Evolutionary conservation across 2,888 invertebrate genomes (phyloP).

Genomic region (Ornithoptera priamus): DNA sequence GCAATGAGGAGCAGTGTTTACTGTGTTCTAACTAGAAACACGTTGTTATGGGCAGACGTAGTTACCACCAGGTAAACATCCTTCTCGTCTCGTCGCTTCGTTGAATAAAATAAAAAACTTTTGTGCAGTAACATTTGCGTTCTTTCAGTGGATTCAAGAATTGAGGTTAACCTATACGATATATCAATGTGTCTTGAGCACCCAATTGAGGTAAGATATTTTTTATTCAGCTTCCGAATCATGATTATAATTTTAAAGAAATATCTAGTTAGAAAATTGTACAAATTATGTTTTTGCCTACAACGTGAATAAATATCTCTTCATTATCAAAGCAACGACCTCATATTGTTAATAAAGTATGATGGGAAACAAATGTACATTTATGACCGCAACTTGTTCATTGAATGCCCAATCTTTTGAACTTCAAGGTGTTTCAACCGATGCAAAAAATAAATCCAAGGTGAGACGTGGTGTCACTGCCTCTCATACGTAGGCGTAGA

Average conservation of each 20-base stretch:
- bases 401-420: constrained; percentile 15
- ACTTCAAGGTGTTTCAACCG: constrained; percentile 33
- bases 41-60: too few relatives aligned
- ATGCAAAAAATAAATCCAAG: constrained; percentile 49
- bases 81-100: too few relatives aligned
- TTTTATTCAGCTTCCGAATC: neutral
- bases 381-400: neutral
- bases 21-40: too few relatives aligned
- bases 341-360: neutral
- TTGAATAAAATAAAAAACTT: too few relatives aligned
- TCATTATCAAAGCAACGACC: neutral
- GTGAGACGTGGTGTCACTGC: constrained; percentile 51
- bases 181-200: too few relatives aligned
- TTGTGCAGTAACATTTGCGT: too few relatives aligned
- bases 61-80: too few relatives aligned
- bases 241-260: neutral
- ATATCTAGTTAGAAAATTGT: neutral
- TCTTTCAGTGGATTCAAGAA: too few relatives aligned
- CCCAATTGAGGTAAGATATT: neutral
- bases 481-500: constrained; percentile 47
- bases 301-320: neutral
- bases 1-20: too few relatives aligned
- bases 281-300: neutral
- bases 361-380: neutral
- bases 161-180: too few relatives aligned